Evolutionary conservation across 2,113 vertebrate species (phyloP).

Genomic region (Epinephelus lanceolatus): DNA sequence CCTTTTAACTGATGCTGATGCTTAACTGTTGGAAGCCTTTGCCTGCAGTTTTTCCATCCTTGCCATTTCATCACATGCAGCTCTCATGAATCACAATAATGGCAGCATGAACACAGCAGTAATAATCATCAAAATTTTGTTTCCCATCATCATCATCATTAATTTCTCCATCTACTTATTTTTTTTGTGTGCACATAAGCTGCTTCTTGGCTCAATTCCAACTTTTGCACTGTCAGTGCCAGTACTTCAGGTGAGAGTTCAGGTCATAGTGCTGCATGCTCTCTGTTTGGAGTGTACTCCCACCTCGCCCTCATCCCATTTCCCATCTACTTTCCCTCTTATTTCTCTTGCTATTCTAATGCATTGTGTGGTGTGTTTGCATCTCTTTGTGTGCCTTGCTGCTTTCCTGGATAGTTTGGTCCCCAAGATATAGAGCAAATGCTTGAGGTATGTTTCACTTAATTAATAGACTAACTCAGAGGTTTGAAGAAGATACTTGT

Average conservation of each 20-base stretch:
- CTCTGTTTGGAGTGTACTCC: conserved; percentile 54
- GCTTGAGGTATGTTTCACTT: conserved; percentile 85
- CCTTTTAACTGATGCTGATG: conserved; percentile 26
- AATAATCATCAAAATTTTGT: conserved; percentile 30
- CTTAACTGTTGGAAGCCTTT: background rate
- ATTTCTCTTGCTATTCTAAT: conserved; percentile 58
- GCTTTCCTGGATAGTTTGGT: conserved; percentile 85
- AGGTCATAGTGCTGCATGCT: conserved; percentile 59
- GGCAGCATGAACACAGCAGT: conserved; percentile 43
- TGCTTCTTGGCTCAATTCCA: conserved; percentile 87
- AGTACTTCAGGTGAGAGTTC: conserved; percentile 90
- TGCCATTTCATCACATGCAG: conserved; percentile 22
- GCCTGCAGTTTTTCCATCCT: background rate
- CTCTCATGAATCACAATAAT: conserved; percentile 1
- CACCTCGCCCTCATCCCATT: conserved; percentile 32
- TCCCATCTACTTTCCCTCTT: conserved; percentile 21
- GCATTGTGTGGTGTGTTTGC: conserved; percentile 78
- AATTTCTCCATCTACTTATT: conserved; percentile 77
- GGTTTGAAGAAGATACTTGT: background rate
- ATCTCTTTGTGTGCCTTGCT: conserved; percentile 77
- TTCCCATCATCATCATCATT: conserved; percentile 58
- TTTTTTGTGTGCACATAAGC: conserved; percentile 83
- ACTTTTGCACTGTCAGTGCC: conserved; percentile 91
- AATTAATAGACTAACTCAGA: conserved; percentile 41
- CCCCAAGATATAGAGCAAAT: conserved; percentile 86